Evolutionary conservation across 2,113 vertebrate species (phyloP).

Genomic region (Ictalurus furcatus): DNA sequence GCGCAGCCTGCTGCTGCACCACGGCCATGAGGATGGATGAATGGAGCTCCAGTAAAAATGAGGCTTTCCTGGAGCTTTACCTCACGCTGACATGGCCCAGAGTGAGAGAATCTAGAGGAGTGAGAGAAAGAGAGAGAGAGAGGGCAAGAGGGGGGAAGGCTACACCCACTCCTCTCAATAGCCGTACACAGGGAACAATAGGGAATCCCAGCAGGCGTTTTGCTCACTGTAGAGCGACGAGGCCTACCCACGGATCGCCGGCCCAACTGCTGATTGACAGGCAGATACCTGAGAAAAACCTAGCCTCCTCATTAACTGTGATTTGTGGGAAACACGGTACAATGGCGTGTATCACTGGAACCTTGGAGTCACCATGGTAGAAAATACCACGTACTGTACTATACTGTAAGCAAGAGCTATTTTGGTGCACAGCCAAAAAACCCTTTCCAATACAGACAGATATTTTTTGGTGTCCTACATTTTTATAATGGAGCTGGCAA

Average conservation of each 20-base stretch:
- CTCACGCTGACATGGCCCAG: conserved; percentile 61
- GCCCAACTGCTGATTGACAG: conserved; percentile 42
- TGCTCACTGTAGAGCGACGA: conserved; percentile 59
- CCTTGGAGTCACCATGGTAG: background rate
- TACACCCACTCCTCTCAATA: conserved; percentile 67
- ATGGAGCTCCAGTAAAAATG: conserved; percentile 27
- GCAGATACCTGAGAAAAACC: conserved; percentile 54
- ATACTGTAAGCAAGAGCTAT: too few species aligned
- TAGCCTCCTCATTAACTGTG: background rate
- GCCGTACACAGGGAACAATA: conserved; percentile 72
- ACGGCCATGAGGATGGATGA: conserved; percentile 68
- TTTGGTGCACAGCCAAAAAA: background rate
- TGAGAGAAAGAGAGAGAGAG: conserved; percentile 67
- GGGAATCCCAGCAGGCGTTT: conserved; percentile 65
- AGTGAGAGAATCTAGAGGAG: conserved; percentile 71
- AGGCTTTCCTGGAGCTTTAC: conserved; percentile 52
- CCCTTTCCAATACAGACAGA: background rate
- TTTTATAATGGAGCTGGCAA: background rate
- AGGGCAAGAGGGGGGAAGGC: conserved; percentile 59
- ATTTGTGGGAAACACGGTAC: background rate
- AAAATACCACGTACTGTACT: background rate
- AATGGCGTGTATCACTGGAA: background rate
- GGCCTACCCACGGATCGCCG: conserved; percentile 26
- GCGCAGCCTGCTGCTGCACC: conserved; percentile 62
- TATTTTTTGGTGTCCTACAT: too few species aligned